phyloP scores from a whole-genome alignment of 2,888 invertebrate species.

The Onthophagus sagittarius region DNA sequence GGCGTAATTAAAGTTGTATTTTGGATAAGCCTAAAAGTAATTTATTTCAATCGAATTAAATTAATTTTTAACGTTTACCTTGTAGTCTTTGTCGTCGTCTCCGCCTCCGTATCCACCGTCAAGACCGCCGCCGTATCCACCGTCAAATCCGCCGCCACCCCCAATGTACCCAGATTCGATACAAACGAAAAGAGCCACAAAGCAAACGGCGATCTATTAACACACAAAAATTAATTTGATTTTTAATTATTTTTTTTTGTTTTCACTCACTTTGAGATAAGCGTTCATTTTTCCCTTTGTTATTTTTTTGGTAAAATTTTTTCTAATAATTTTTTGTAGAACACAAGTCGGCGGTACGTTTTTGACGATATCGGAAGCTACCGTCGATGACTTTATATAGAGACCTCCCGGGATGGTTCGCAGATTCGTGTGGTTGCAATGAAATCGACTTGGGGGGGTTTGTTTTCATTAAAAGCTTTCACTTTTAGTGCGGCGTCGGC shows the following conservation, averaged over 20 bases:
- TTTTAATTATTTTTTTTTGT: not conserved
- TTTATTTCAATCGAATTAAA: too few species aligned
- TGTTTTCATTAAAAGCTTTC: not conserved
- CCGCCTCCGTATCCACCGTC: constrained; percentile 42
- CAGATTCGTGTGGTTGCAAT: not conserved
- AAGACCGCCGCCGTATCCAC: constrained; percentile 35
- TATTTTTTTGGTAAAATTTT: not conserved
- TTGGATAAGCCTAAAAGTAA: constrained; percentile 57
- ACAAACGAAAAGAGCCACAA: constrained; percentile 29
- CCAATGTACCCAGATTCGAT: constrained; percentile 29
- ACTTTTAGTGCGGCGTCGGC: not conserved
- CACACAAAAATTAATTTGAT: constrained; percentile 21
- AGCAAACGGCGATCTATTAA: constrained; percentile 32
- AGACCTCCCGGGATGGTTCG: not conserved
- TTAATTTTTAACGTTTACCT: constrained; percentile 15
- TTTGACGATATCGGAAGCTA: not conserved
- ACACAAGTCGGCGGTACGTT: not conserved
- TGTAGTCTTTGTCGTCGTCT: constrained; percentile 28
- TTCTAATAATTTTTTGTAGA: not conserved
- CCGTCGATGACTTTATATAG: not conserved
- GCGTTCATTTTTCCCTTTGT: constrained; percentile 2
- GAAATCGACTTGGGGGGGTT: not conserved
- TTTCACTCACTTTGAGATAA: constrained; percentile 14
- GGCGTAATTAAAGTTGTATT: constrained; percentile 57
- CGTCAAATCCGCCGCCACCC: constrained; percentile 36